A percentile compares a stretch with the other conserved stretches of the same genome.
phyloP scores from a whole-genome alignment of 2,888 invertebrate genomes.

The Agrypnus murinus region DNA sequence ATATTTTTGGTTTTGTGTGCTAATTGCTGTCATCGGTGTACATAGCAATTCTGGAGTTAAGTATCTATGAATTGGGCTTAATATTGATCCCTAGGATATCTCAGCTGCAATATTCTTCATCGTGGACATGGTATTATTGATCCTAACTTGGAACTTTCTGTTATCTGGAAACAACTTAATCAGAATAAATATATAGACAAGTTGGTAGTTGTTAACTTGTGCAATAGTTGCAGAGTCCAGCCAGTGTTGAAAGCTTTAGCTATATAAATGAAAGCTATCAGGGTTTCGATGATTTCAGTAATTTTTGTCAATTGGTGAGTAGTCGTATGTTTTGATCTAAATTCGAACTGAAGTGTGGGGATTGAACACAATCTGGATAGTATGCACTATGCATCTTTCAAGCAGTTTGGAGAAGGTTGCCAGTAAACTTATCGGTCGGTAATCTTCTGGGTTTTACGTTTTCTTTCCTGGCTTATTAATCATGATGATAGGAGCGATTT shows the following conservation, averaged over 20 bases:
- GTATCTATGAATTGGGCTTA: background rate
- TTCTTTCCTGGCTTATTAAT: conserved; percentile 10
- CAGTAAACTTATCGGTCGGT: background rate
- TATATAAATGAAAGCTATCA: too few relatives aligned
- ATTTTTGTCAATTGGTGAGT: too few relatives aligned
- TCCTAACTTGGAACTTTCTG: conserved; percentile 1
- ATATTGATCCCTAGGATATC: background rate
- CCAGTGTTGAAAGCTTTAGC: conserved; percentile 1
- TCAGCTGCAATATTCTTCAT: background rate
- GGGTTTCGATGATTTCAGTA: too few relatives aligned
- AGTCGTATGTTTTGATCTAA: too few relatives aligned
- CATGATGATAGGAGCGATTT: background rate
- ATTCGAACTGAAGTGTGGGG: too few relatives aligned
- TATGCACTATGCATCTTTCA: too few relatives aligned
- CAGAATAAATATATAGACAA: too few relatives aligned
- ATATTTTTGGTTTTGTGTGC: background rate
- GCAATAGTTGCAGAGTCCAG: background rate
- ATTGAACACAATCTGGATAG: too few relatives aligned
- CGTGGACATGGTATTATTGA: background rate
- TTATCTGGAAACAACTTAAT: too few relatives aligned
- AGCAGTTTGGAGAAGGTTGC: too few relatives aligned
- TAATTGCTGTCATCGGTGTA: conserved; percentile 1
- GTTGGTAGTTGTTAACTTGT: background rate
- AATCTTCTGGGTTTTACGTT: background rate
- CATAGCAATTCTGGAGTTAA: background rate